phyloP scores from a whole-genome alignment of 2,113 vertebrate species.

The Hippocampus comes region DNA sequence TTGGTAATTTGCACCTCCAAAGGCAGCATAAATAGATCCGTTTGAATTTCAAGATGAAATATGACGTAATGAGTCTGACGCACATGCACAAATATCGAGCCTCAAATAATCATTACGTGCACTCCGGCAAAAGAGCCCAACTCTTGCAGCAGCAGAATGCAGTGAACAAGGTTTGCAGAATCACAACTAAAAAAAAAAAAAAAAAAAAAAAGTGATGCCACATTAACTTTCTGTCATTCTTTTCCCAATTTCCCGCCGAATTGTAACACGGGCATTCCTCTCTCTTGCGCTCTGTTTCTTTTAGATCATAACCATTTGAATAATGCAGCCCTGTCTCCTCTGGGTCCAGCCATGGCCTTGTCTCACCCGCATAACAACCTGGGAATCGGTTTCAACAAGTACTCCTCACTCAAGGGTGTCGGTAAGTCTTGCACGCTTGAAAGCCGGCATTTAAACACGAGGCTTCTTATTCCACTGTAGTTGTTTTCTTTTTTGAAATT shows the following conservation, averaged over 20 bases:
- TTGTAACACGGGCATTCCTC: neutral
- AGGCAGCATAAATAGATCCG: neutral
- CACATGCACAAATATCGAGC: conserved; percentile 18
- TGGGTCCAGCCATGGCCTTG: conserved; percentile 71
- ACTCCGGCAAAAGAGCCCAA: conserved; percentile 1
- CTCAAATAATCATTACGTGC: conserved; percentile 9
- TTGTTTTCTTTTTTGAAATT: neutral
- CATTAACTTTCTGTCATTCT: neutral
- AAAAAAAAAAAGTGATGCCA: neutral
- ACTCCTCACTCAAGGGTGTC: conserved; percentile 71
- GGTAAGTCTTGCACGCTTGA: conserved; percentile 54
- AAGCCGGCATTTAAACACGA: neutral
- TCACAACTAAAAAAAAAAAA: neutral
- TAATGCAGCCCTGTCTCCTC: conserved; percentile 68
- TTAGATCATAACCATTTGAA: conserved; percentile 75
- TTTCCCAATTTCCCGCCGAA: neutral
- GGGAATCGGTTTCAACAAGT: conserved; percentile 75
- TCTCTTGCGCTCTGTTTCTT: conserved; percentile 7
- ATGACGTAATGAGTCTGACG: conserved; percentile 19
- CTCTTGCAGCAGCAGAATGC: neutral
- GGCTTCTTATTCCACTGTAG: neutral
- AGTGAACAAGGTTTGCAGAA: neutral
- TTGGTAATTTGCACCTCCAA: conserved; percentile 14
- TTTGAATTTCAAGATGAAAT: conserved; percentile 13
- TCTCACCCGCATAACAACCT: conserved; percentile 78